These are phyloP conservation scores for Microtus oregoni DNA, from an alignment of 2,113 vertebrate species.

Conservation along the genomic window DNA sequence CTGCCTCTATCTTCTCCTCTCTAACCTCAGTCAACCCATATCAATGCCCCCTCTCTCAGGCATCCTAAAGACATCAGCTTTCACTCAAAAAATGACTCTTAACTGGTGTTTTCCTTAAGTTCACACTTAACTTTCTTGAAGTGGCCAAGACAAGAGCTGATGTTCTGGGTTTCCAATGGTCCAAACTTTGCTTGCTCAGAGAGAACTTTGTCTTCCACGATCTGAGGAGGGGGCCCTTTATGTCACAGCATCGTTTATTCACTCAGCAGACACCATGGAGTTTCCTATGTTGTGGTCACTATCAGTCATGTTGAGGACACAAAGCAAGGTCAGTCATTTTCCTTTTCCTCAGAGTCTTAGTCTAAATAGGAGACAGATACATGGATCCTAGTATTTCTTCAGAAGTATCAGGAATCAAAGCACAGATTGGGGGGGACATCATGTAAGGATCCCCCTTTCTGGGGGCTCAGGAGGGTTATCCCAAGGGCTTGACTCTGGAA, in stretches of 20 bases:
- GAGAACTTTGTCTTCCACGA: not conserved
- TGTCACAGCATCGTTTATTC: not conserved
- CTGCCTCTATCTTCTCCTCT: not conserved
- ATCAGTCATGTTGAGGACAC: not conserved
- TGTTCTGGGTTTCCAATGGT: not conserved
- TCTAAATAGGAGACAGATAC: not conserved
- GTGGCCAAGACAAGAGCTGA: not conserved
- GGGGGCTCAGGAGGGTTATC: no score
- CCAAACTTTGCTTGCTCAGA: not conserved
- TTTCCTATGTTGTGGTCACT: no score
- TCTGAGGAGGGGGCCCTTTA: not conserved
- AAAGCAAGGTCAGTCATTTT: not conserved
- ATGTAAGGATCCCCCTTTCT: not conserved
- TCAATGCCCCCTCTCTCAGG: fast-evolving
- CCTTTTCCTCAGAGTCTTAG: not conserved
- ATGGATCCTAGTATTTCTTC: not conserved
- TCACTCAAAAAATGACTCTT: not conserved
- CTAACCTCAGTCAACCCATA: not conserved
- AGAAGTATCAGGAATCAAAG: not conserved
- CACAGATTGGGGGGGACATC: not conserved
- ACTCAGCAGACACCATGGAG: not conserved
- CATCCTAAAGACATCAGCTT: not conserved
- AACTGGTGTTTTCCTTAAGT: no score
- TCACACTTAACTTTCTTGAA: not conserved
- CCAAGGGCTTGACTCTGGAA: no score